Evolutionary conservation across 2,888 invertebrate species (phyloP), one percentile per base, ranked within the genome.

Genomic region (Vanessa cardui): DNA sequence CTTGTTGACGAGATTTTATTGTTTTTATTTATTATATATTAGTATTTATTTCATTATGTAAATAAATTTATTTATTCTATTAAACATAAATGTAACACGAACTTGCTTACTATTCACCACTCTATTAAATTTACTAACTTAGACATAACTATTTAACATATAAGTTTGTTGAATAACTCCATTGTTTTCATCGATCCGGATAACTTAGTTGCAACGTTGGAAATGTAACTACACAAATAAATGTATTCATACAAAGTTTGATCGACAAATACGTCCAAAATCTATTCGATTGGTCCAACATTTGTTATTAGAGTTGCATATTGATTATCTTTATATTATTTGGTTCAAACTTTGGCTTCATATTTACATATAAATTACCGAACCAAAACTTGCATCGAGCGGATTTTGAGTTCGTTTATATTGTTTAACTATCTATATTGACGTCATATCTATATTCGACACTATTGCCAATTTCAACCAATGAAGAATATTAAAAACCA

Each of bases 141-240:
- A 33, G 46, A 33, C 58, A 15, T 31, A 58, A 64, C 44, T 58
- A 58, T 52, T 66, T 68, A 62, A 65, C 60, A 68, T 63, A 60
- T 59, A 65, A 63, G 70, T 68, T 59, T 64, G 63, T 66, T 64
- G 60, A 59, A 68, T 63, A 69, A 63, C 62, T 61, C 58, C 54
- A 66, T 68, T 64, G 54, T 66, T 58, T 58, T 61, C 64, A 64
- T 70, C 68, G 64, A 68, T 68, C 64, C 58, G 47, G 47, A 59
- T 67, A 67, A 68, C 56, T 47, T 39, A 70, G 58, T 70, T 66
- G 64, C 65, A 46, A 62, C 46, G 61, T 61, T 64, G 64, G 50
- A 45, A 56, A 58, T 61, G 8, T 47, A 60, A 63, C 63, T 39
- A 47, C 20, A 20, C 39, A 39, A 60, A 18, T 61, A 58, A 58